Evolutionary conservation across 2,113 vertebrate species (phyloP), one percentile per base, ranked within the genome.

Genomic region (Lagopus muta): DNA sequence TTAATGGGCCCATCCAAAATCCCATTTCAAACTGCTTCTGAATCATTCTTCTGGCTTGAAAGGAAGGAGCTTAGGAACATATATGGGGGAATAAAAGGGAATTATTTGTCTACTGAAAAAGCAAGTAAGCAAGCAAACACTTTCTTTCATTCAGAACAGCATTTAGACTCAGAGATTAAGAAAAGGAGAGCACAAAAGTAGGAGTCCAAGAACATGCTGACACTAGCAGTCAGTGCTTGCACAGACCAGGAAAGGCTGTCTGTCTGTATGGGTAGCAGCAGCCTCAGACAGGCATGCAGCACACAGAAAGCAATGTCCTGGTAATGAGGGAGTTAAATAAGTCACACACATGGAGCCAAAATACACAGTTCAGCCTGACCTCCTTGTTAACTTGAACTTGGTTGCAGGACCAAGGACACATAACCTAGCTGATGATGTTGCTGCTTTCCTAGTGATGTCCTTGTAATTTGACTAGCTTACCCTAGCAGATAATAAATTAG

Each of bases 391-490:
- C 85, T 74, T 64, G 55, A 95, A 73, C 67, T 91, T 76, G n/a
- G 45, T 78, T 75, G 61, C 72, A 43, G 18, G 50, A 83, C 36
- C 85, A 95, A 95, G 79, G 87, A 82, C 82, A 82, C 34, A 34
- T 13, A 27, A 22, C 40, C 60, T 43, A 25, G 8, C 19, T 45
- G 32, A 71, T 43, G 71, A 13, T 79, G 55, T 2, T 90, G 50
- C 47, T 90, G 50, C 79, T 84, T 88, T 78, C 21, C 0, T 17
- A 69, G 61, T 43, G 18, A n/a, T 75, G 71, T 54, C 58, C 60
- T 85, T 90, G 90, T 86, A 82, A 93, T 75, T 55, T 64, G 77
- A 91, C 40, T 65, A 87, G 58, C n/a, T 93, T 91, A 47, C 13
- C 16, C 64, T 22, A 62, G 78, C 52, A 94, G 84, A 45, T 75